Conservation (phyloP, 2,113 vertebrate species). For the Cynoglossus semilaevis region DNA sequence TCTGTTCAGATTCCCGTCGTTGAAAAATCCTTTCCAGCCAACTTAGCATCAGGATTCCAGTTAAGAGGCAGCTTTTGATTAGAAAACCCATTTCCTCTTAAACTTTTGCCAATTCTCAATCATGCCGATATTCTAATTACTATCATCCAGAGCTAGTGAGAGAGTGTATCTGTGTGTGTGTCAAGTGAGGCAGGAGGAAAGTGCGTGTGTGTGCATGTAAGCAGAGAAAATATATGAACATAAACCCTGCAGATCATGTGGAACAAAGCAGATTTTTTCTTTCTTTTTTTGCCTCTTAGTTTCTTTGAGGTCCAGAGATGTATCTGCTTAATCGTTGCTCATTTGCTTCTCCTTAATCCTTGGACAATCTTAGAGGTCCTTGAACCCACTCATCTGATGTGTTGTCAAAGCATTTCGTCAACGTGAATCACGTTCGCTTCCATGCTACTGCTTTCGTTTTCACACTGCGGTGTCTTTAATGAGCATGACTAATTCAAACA, state of each 20-base stretch:
- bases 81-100: conserved; percentile 72
- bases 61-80: conserved; percentile 69
- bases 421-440: not conserved
- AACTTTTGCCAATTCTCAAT: conserved; percentile 74
- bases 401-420: not conserved
- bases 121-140: conserved; percentile 72
- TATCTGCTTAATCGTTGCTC: not conserved
- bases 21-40: conserved; percentile 48
- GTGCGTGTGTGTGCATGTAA: conserved; percentile 14
- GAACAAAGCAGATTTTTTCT: conserved; percentile 13
- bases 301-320: conserved; percentile 1
- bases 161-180: conserved; percentile 41
- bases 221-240: conserved; percentile 21
- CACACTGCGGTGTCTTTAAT: conserved; percentile 5
- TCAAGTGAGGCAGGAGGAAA: conserved; percentile 21
- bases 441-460: conserved; percentile 4
- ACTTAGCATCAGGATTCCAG: conserved; percentile 61
- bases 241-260: conserved; percentile 8
- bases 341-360: conserved; percentile 16
- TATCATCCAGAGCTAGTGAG: conserved; percentile 52
- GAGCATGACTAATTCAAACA: not conserved
- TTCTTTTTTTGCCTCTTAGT: not conserved
- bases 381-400: not conserved
- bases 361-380: not conserved
- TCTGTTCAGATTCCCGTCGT: conserved; percentile 31